phyloP scores from a whole-genome alignment of 2,797 vertebrate genomes.

The Helarctos malayanus region DNA sequence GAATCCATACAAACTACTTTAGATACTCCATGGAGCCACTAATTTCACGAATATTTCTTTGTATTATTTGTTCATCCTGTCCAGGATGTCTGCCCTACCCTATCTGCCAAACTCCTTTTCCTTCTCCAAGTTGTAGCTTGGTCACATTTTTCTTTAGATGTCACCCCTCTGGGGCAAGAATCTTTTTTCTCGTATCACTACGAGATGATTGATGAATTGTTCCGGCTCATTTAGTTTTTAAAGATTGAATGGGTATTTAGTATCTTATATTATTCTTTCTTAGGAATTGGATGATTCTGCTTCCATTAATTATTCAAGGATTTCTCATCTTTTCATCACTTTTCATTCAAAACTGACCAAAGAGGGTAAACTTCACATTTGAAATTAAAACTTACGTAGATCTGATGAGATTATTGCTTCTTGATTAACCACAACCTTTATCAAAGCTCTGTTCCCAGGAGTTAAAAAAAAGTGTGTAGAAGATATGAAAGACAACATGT shows the following conservation, averaged over 20 bases:
- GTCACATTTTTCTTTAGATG: neutral
- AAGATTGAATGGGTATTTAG: neutral
- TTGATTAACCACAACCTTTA: neutral
- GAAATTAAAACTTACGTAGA: neutral
- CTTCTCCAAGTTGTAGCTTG: neutral
- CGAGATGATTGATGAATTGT: too few relatives aligned
- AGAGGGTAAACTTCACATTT: neutral
- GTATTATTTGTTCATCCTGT: fast-evolving
- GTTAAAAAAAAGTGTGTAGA: neutral
- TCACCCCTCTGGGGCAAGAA: too few relatives aligned
- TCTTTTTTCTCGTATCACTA: neutral
- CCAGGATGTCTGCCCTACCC: too few relatives aligned
- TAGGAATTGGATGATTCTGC: neutral
- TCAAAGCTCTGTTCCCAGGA: neutral
- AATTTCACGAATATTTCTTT: neutral
- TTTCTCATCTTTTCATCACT: neutral
- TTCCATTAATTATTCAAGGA: neutral
- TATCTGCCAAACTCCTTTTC: neutral
- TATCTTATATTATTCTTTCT: neutral
- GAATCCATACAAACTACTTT: neutral
- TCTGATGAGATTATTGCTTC: neutral
- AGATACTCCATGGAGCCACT: too few relatives aligned
- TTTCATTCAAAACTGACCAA: neutral
- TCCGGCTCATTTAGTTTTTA: neutral
- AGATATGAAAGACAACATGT: neutral